A percentile compares a stretch with the other conserved stretches of the same genome.
Conservation (phyloP, 2,797 vertebrate genomes). For the Buceros bicornis region DNA sequence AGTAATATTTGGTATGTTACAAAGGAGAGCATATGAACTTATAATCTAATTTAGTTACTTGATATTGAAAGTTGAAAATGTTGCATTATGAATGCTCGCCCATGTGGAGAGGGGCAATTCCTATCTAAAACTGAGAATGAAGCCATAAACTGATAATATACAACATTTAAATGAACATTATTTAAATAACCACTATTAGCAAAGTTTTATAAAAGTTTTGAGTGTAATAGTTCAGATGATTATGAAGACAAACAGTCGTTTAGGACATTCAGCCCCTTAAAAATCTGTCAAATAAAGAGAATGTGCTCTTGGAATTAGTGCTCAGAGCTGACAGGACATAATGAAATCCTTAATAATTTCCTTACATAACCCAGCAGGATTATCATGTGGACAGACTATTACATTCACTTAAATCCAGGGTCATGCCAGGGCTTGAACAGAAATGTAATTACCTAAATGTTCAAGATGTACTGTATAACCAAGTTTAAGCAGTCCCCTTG, state of each 20-base stretch:
- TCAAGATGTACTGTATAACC: not conserved
- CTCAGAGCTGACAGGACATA: not conserved
- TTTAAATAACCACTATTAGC: not conserved
- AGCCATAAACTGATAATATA: not conserved
- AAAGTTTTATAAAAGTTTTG: not conserved
- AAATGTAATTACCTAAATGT: not conserved
- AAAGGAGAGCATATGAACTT: not conserved
- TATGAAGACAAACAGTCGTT: not conserved
- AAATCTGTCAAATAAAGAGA: not conserved
- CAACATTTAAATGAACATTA: not conserved
- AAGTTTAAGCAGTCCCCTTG: not conserved
- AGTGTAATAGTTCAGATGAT: not conserved
- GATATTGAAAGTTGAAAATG: not conserved
- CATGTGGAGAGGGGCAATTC: not conserved
- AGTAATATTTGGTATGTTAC: not conserved
- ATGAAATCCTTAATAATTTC: slow-evolving; percentile 6
- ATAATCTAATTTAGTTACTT: not conserved
- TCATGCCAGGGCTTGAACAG: not conserved
- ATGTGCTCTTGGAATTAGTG: not conserved
- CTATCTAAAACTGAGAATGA: not conserved
- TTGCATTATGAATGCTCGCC: not conserved
- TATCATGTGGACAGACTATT: not conserved
- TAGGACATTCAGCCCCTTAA: not conserved
- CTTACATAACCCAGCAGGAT: slow-evolving; percentile 16
- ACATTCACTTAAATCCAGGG: not conserved